Base-by-base conservation (phyloP, 2,888 invertebrate genomes). In the Argyresthia goedartella region DNA sequence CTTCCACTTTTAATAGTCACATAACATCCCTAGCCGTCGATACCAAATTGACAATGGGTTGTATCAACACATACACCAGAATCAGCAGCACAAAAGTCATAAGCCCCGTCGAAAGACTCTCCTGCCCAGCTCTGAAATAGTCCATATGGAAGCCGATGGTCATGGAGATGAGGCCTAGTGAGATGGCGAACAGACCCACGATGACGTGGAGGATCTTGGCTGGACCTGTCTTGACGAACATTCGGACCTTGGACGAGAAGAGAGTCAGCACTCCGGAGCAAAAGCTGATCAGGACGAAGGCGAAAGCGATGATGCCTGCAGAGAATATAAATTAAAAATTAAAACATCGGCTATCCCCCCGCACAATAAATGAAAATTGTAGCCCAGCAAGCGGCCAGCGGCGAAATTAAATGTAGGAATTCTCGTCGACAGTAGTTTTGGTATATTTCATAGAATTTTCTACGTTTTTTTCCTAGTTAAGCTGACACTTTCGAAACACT, bases 221-320 rank as follows among this genome's bases (percentile, higher is more conserved):
- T 1, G 84, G 75, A 14, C 88, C 81, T 39, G 85, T 88, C 53
- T 78, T 81, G 54, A 89, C 65, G 59, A 74, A 63, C 45, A 87
- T 63, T 1, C 87, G 79, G 3, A 89, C 77, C 63, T 85, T 85
- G 11, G 79, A 65, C 0, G 89, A 88, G 65, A 87, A 88, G 16
- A 89, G 67, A 0, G 88, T 82, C 8, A 86, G 62, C 53, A 88
- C 69, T 4, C 89, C 89, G 1, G 81, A 77, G 41, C 87, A 53
- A 53, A 84, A 77, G 50, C 88, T 81, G 44, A 85, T 60, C 42
- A 82, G 46, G 25, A 87, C 67, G 53, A 88, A 81, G n/a, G 67
- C 71, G 42, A 89, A 61, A 0, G 89, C 89, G 39, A 84, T 71
- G 0, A 90, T 76, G 63, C 87, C 88, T 88, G 81, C 51, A 77